Conservation (phyloP, 2,797 vertebrate species). For the Etheostoma perlongum region DNA sequence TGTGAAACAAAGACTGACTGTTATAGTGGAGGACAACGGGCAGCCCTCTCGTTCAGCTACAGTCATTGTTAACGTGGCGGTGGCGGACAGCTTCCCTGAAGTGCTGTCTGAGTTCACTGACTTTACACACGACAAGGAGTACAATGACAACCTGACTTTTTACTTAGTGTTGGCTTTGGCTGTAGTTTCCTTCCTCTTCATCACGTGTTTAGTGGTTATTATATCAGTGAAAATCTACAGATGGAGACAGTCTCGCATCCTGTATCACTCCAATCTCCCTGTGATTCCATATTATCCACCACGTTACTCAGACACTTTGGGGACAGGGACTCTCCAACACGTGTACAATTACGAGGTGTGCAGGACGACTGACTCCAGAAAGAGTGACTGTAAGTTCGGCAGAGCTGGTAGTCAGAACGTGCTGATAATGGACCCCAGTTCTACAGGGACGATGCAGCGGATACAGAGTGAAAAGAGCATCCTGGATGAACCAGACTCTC, state of each 20-base stretch:
- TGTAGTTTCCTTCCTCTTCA: constrained; percentile 54
- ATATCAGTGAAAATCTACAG: constrained; percentile 67
- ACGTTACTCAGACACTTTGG: constrained; percentile 46
- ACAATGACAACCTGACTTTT: constrained; percentile 23
- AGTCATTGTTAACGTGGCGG: constrained; percentile 83
- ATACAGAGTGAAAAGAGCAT: no score
- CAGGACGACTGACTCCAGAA: constrained; percentile 62
- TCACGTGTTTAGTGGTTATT: constrained; percentile 59
- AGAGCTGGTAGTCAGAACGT: constrained; percentile 55
- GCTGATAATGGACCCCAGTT: constrained; percentile 51
- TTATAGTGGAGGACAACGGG: constrained; percentile 85
- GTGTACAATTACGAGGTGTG: constrained; percentile 58
- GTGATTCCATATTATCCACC: constrained; percentile 71
- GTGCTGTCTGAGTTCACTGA: constrained; percentile 81
- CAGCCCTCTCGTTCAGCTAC: constrained; percentile 80
- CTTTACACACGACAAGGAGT: constrained; percentile 51
- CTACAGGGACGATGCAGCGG: constrained; percentile 42
- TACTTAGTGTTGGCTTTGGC: constrained; percentile 65
- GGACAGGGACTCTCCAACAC: constrained; percentile 48
- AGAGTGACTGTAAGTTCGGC: background rate
- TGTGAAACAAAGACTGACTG: constrained; percentile 83
- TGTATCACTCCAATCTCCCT: constrained; percentile 68
- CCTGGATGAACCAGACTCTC: no score
- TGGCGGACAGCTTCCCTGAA: constrained; percentile 86
- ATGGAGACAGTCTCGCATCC: constrained; percentile 69